Evolutionary conservation across 2,888 invertebrate genomes (phyloP), one percentile per base, ranked within the genome.

Genomic region (Hypena proboscidalis): DNA sequence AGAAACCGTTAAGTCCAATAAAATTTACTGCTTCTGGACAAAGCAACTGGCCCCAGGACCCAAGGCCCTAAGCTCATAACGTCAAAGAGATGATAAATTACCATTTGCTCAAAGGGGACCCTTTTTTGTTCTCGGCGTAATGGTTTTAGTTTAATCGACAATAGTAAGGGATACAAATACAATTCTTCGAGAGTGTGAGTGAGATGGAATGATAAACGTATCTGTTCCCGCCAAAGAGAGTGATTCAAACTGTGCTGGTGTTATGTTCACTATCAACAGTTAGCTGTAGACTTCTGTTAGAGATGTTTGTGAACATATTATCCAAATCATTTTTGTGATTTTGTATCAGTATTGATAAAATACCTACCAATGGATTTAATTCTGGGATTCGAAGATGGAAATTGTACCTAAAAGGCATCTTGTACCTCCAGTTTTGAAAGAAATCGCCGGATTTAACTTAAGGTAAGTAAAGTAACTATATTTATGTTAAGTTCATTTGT

Each of bases 71-170:
- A 70, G 73, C 75, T 75, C 75, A 76, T 78, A 78, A 85, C 80
- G 90, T 90, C 90, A 90, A 79, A 76, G 70, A 82, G 87, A 90
- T 90, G 90, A 90, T 90, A 88, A 86, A 90, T 90, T 85, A 85
- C 90, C 67, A 88, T 89, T 90, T 88, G 80, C 75, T 87, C 83
- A 86, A 85, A 89, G 90, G 90, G 90, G 88, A 86, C 90, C 89
- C 77, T 90, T 90, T 90, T 90, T 90, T 90, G 90, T 90, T 90
- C 90, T 87, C 83, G 58, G 58, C 71, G 84, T 90, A 90, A 90
- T 90, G 89, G 90, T 84, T 85, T 84, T 80, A 84, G 77, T 85
- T 85, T 86, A 88, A 90, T 90, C 89, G 89, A 77, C 80, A 74
- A 65, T 47, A 44, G 60, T 70, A 62, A 68, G 67, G 69, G 70